Conservation (phyloP, 1,140 invertebrate genomes). For the Diabrotica virgifera region DNA sequence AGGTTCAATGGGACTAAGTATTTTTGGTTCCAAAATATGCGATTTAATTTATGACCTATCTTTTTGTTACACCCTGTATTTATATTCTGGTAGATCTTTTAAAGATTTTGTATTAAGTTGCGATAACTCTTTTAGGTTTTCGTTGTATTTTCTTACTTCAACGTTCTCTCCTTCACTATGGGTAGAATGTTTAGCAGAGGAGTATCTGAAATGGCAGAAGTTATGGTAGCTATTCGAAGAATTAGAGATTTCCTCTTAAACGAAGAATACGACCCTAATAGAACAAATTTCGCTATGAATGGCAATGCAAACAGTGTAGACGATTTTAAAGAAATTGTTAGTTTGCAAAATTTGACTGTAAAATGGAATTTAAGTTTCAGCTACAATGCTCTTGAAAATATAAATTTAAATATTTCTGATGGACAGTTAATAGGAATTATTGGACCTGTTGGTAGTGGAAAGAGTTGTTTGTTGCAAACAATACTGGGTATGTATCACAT, state of each 20-base stretch:
- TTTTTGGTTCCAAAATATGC: no score
- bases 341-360: conserved; percentile 44
- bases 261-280: conserved; percentile 49
- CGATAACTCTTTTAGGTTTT: conserved; percentile 50
- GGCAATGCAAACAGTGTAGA: conserved; percentile 31
- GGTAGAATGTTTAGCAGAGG: conserved; percentile 67
- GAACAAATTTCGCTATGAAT: conserved; percentile 14
- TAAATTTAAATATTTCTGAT: conserved; percentile 53
- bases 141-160: conserved; percentile 62
- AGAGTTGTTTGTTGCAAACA: conserved; percentile 51
- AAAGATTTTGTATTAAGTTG: no score
- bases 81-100: no score
- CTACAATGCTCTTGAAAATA: conserved; percentile 47
- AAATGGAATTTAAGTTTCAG: conserved; percentile 46
- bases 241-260: conserved; percentile 54
- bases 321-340: conserved; percentile 3
- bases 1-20: no score
- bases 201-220: conserved; percentile 60
- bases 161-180: conserved; percentile 60
- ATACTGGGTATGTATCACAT: conserved; percentile 38
- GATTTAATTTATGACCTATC: no score
- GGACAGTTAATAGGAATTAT: conserved; percentile 60
- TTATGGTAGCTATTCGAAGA: conserved; percentile 57
- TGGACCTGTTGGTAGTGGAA: conserved; percentile 64
- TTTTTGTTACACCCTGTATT: no score